Evolutionary conservation across 2,797 vertebrate species (phyloP).

Genomic region (Petrocephalus sullivani): DNA sequence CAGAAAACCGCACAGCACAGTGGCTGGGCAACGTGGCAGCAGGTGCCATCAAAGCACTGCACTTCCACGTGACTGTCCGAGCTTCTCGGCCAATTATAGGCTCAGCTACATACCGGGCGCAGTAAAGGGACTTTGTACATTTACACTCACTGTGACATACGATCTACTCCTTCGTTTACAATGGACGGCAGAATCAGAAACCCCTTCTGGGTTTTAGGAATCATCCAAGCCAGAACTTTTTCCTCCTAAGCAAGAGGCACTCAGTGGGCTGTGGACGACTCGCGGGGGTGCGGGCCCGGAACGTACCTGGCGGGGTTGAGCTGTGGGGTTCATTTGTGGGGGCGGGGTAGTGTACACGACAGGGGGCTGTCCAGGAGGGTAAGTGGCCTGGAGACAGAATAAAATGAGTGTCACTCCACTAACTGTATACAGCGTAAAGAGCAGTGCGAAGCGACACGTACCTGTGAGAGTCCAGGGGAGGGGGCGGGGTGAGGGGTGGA

Average conservation of each 20-base stretch:
- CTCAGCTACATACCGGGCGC: neutral
- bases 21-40: neutral
- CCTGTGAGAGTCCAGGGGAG: conserved; percentile 92
- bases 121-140: neutral
- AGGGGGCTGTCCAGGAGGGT: conserved; percentile 78
- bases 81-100: neutral
- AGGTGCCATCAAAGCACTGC: neutral
- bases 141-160: neutral
- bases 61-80: neutral
- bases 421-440: neutral
- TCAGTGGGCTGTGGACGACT: neutral
- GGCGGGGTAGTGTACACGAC: conserved; percentile 85
- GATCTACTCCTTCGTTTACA: neutral
- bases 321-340: conserved; percentile 94
- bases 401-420: neutral
- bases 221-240: neutral
- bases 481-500: conserved; percentile 88
- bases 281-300: neutral
- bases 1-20: neutral
- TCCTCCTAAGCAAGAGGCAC: neutral
- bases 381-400: conserved; percentile 66
- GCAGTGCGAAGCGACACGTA: conserved; percentile 49
- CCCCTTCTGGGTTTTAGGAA: neutral
- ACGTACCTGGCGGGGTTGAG: conserved; percentile 86
- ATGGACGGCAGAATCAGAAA: neutral